Base-by-base conservation (phyloP, 2,797 vertebrate species). In the Periophthalmus magnuspinnatus region DNA sequence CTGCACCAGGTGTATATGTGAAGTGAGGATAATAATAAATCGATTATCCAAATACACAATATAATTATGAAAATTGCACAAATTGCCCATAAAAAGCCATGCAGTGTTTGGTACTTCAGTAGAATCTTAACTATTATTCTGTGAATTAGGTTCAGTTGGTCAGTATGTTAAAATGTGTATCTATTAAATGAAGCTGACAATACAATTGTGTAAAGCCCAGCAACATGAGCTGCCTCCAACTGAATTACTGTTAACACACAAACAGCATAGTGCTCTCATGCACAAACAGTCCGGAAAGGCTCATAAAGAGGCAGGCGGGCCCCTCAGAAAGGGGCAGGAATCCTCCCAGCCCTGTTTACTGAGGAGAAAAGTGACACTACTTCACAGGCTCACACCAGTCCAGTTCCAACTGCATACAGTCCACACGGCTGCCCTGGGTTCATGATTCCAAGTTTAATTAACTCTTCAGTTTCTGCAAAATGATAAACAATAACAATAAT, bases 281-380 rank as follows among this genome's bases (percentile, higher is more conserved):
- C 89, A 89, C 88, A 91, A 86, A 90, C 90, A 90, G 84, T 81
- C 79, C 36, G 68, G 82, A 88, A 87, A 85, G 81, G 84, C 90
- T 91, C 89, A 91, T 92, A 93, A 93, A 93, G 90, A 93, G 87
- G 80, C 92, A 88, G 89, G 84, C 84, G 88, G 93, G 92, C 92
- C 92, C 86, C 92, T 91, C 74, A 88, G 82, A 90, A 87, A 86
- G 90, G 92, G 93, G 91, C 85, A 88, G 88, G 86, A 89, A 91
- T 89, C 86, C 86, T 89, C 88, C 72, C 75, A 80, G 87, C 71
- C 78, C 88, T 93, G 89, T 93, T 93, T 92, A 92, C 89, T 91
- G 90, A 89, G 85, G 85, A 91, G 91, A 88, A 91, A 90, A 93
- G 90, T 88, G 91, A 91, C 90, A 89, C 81, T 70, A 84, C 85